Conservation (phyloP, 2,113 vertebrate species). For the Elephantulus edwardii region DNA sequence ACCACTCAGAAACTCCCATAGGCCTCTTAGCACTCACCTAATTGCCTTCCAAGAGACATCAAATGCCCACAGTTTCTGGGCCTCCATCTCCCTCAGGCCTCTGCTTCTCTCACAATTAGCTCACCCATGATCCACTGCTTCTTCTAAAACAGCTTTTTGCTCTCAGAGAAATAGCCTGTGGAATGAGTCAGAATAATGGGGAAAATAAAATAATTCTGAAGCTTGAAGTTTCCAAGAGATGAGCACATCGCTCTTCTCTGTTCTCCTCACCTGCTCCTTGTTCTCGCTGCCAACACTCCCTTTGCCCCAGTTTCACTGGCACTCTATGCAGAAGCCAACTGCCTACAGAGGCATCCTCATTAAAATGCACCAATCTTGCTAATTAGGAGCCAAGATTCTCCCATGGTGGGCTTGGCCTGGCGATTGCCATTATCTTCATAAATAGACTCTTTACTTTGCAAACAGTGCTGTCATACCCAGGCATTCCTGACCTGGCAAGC, state of each 20-base stretch:
- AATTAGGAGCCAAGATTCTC: slow-evolving; percentile 72
- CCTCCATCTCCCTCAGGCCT: not conserved
- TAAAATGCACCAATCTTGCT: slow-evolving; percentile 71
- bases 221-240: slow-evolving; percentile 51
- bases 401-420: slow-evolving; percentile 60
- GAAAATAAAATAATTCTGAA: slow-evolving; percentile 38
- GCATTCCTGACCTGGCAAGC: slow-evolving; percentile 58
- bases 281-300: slow-evolving; percentile 54
- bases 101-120: not conserved
- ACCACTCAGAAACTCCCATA: not conserved
- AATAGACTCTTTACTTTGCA: slow-evolving; percentile 77
- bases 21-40: not conserved
- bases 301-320: slow-evolving; percentile 75
- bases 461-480: slow-evolving; percentile 56
- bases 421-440: slow-evolving; percentile 70
- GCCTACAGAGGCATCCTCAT: slow-evolving; percentile 64
- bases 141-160: slow-evolving; percentile 8
- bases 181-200: slow-evolving; percentile 18
- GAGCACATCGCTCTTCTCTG: slow-evolving; percentile 42
- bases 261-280: slow-evolving; percentile 65
- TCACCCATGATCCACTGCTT: not conserved
- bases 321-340: slow-evolving; percentile 65
- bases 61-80: not conserved
- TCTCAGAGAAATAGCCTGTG: slow-evolving; percentile 8
- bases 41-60: not conserved